These are phyloP conservation scores for Odontocolon sp. DNA, from an alignment of 2,888 invertebrate species.

Conservation along the genomic window DNA sequence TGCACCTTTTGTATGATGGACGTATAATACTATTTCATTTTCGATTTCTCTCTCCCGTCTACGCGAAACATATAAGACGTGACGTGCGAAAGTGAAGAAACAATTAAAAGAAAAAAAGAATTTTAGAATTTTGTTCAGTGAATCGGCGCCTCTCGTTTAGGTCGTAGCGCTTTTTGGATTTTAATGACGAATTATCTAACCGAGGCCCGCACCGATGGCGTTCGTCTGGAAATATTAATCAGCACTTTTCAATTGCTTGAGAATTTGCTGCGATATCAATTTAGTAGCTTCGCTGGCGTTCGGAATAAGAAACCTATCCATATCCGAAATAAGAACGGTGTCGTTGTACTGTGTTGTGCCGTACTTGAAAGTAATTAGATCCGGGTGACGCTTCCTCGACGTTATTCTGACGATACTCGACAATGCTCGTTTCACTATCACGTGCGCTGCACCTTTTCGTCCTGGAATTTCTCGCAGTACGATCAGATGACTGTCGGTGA, in stretches of 20 bases:
- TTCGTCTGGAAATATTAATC: conserved; percentile 65
- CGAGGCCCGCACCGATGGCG: conserved; percentile 24
- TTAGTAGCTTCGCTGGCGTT: conserved; percentile 95
- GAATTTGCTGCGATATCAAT: conserved; percentile 94
- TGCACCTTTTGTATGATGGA: conserved; percentile 52
- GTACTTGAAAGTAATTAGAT: conserved; percentile 98
- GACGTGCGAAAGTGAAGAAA: conserved; percentile 39
- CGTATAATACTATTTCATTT: conserved; percentile 53
- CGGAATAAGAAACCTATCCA: conserved; percentile 96
- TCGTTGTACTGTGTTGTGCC: conserved; percentile 90
- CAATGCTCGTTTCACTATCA: conserved; percentile 93
- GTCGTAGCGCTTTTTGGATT: conserved; percentile 13
- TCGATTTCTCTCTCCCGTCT: background rate
- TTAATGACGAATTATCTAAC: conserved; percentile 42
- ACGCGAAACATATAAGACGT: conserved; percentile 2
- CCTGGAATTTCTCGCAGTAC: conserved; percentile 91
- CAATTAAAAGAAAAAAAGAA: conserved; percentile 54
- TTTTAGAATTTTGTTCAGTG: too few species aligned
- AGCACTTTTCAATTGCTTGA: conserved; percentile 83
- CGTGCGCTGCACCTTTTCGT: conserved; percentile 90
- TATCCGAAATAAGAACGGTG: conserved; percentile 90
- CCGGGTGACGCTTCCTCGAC: conserved; percentile 96
- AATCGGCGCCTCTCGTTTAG: conserved; percentile 1
- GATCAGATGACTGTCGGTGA: conserved; percentile 92
- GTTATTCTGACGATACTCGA: conserved; percentile 98